A percentile compares a stretch with the other conserved stretches of the same genome.
phyloP scores from a whole-genome alignment of 2,888 invertebrate genomes.

The Epirrita christyi region DNA sequence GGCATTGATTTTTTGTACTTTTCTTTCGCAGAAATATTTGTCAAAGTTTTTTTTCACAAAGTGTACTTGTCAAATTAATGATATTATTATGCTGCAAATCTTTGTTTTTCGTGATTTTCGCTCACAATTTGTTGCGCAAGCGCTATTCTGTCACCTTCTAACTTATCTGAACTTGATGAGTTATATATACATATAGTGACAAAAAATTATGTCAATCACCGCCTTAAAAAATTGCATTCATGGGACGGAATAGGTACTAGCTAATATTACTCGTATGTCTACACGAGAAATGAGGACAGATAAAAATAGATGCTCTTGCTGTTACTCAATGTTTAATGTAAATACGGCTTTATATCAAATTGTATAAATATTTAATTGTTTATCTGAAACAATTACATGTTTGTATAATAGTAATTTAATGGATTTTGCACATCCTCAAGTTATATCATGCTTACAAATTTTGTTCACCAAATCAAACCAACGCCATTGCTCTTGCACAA shows the following conservation, averaged over 20 bases:
- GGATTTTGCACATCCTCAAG: slow-evolving; percentile 1
- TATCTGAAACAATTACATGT: slow-evolving; percentile 18
- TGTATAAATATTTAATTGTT: slow-evolving; percentile 15
- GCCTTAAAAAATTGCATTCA: background rate
- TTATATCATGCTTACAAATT: slow-evolving; percentile 14
- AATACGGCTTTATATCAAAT: slow-evolving; percentile 16
- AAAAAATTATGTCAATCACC: background rate
- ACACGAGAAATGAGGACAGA: slow-evolving; percentile 19
- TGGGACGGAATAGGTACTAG: background rate
- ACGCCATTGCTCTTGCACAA: slow-evolving; percentile 1
- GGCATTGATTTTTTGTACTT: too few species aligned
- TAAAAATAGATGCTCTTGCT: slow-evolving; percentile 30
- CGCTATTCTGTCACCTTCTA: too few species aligned
- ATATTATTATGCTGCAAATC: too few species aligned
- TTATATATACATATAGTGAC: too few species aligned
- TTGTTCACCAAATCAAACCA: slow-evolving; percentile 12
- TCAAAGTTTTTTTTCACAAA: too few species aligned
- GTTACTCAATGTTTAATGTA: slow-evolving; percentile 23
- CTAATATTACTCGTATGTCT: background rate
- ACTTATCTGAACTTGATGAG: too few species aligned
- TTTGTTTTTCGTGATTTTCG: too few species aligned
- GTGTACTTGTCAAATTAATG: too few species aligned
- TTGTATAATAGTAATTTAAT: background rate
- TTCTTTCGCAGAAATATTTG: too few species aligned
- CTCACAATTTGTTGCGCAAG: too few species aligned